Base-by-base conservation (phyloP, 2,888 invertebrate species). In the Epinotia bilunana region DNA sequence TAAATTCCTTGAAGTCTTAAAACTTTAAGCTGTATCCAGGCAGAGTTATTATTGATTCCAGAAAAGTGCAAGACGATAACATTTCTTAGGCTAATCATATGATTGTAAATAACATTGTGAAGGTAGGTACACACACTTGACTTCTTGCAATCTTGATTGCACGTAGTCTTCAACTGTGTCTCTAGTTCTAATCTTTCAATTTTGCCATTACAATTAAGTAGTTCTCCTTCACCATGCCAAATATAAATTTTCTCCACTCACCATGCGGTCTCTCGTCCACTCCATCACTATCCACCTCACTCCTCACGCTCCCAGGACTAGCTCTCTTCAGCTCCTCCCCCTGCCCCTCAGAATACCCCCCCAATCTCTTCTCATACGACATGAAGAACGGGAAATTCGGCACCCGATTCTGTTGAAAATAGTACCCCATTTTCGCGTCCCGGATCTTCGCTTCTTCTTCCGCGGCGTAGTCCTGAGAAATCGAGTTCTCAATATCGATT, bases 331-430 rank as follows among this genome's bases (percentile, higher is more conserved):
- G 28, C 20, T 93, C 93, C 73, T 93, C 94, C n/a, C 76, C 78
- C 57, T 81, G 82, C 61, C 85, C 86, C 6, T 86, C 87, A 9
- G 83, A 84, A 63, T 81, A 83, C 20, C 88, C 89, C 2, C 86
- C 86, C 72, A 86, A 82, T 74, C 93, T 87, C 77, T 94, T 93
- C 6, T 94, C 93, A 77, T 94, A 94, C 2, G 91, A 89, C 91
- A 94, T 91, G 78, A 93, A 94, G 79, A 94, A 92, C 57, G 94
- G 94, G 75, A 94, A 94, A 86, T 92, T 93, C 58, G 90, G 88
- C 5, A 93, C 90, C 0, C 93, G 84, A 79, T 89, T 93, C 80
- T 92, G 93, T 70, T 91, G 92, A 64, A 92, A 91, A 80, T 91
- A 94, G 73, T 93, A 94, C 0, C 90, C 89, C 90, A 93, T 89